Percentiles rank a stretch among this genome's conserved stretches.
These are phyloP conservation scores for Euspilapteryx auroguttella DNA, from an alignment of 2,888 invertebrate species.

Conservation along the genomic window DNA sequence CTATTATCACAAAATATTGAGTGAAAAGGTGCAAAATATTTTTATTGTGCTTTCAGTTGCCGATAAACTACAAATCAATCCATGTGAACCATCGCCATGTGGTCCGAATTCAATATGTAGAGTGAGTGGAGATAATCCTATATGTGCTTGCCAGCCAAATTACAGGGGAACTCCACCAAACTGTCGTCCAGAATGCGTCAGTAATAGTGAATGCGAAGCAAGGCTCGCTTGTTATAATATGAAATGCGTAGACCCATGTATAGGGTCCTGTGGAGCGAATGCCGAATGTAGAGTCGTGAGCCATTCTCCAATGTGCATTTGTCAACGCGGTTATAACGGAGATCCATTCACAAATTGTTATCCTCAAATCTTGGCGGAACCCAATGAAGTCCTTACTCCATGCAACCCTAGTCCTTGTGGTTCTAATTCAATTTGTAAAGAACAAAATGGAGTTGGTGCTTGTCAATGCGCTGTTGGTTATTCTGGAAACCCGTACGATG, in stretches of 20 bases:
- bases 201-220: conserved; percentile 73
- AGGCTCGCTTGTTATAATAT: conserved; percentile 73
- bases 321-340: conserved; percentile 69
- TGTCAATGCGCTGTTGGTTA: conserved; percentile 68
- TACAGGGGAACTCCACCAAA: conserved; percentile 74
- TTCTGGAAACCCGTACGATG: conserved; percentile 77
- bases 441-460: conserved; percentile 64
- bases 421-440: conserved; percentile 63
- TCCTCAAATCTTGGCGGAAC: conserved; percentile 25
- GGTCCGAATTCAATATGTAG: conserved; percentile 76
- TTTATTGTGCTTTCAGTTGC: conserved; percentile 16
- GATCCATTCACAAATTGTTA: conserved; percentile 75
- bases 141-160: conserved; percentile 72
- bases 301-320: conserved; percentile 74
- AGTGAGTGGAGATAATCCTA: conserved; percentile 66
- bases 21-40: not conserved
- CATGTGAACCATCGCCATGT: conserved; percentile 76
- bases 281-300: conserved; percentile 77
- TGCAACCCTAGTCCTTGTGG: conserved; percentile 70
- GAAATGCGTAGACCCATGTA: conserved; percentile 77
- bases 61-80: conserved; percentile 36
- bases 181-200: conserved; percentile 78
- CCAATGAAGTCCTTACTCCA: conserved; percentile 49
- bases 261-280: conserved; percentile 70
- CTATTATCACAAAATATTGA: no score